Evolutionary conservation across 2,113 vertebrate genomes (phyloP), one percentile per base, ranked within the genome.

Genomic region (Datnioides undecimradiatus): DNA sequence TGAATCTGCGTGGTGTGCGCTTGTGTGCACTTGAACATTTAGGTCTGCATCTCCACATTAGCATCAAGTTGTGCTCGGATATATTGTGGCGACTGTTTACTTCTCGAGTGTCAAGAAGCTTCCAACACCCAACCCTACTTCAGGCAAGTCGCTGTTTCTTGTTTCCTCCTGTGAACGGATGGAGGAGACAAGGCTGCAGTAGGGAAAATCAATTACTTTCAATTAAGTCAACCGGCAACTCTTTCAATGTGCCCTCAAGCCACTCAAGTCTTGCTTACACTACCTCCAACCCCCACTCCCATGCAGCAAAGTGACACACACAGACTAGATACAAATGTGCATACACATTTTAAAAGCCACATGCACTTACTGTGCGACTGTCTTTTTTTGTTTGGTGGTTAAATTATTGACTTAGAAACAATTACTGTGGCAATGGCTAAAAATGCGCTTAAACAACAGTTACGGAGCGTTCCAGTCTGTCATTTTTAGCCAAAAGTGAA

Each of bases 141-240:
- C 68, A 96, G 97, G 96, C 96, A 93, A 96, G 94, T 96, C 94
- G 83, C 73, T 31, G 41, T 92, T 95, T 93, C 95, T 96, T 66
- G 62, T 89, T 85, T 76, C 78, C 80, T 86, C 76, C 95, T 90
- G 95, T 94, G 93, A 95, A 93, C 85, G 87, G 94, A 95, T 94
- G 95, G 93, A 96, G 95, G 94, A 95, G 95, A 95, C 95, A 92
- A 95, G 80, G 70, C 78, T 62, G 21, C 65, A 17, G 95, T 95
- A 95, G 80, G 73, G 65, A 86, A 88, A 92, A 92, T 91, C 96
- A 97, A 97, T 97, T 97, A 97, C 95, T 94, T 96, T 95, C 96
- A 97, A 97, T 98, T 97, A 98, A 97, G 96, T 97, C 96, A 98
- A 96, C 95, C 93, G 93, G 96, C 94, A 94, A 96, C 83, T 95